Conservation (phyloP, 2,113 vertebrate species). For the Pitta sordida region DNA sequence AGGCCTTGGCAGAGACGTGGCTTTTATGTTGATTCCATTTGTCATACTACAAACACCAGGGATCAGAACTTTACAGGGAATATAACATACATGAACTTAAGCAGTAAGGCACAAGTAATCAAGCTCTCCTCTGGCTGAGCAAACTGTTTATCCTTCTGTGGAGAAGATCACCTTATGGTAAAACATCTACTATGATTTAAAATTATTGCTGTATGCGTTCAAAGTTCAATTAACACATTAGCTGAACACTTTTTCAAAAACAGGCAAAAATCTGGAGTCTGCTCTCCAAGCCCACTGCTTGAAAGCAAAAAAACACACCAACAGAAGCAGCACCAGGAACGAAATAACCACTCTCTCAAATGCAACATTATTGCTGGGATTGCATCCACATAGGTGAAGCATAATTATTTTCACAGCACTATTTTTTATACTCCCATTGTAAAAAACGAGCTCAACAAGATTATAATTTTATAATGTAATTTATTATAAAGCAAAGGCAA, state of each 20-base stretch:
- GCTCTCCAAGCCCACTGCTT: not conserved
- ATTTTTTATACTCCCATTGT: not conserved
- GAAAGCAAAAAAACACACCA: not conserved
- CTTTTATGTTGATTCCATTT: not conserved
- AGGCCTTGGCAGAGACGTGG: not conserved
- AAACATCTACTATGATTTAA: not conserved
- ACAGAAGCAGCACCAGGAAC: not conserved
- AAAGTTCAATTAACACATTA: not conserved
- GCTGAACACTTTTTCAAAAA: not conserved
- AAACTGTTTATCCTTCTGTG: not conserved
- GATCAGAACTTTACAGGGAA: not conserved
- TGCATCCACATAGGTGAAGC: not conserved
- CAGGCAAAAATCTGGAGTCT: not conserved
- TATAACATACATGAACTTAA: rapidly evolving
- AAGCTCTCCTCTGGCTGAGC: not conserved
- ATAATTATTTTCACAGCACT: not conserved
- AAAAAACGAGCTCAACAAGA: no score
- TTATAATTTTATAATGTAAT: no score
- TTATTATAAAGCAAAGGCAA: no score
- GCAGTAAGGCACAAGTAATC: not conserved
- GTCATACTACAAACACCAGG: not conserved
- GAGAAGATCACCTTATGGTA: not conserved
- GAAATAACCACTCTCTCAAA: not conserved
- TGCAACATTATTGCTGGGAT: not conserved
- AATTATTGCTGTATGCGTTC: not conserved